Evolutionary conservation across 2,888 invertebrate species (phyloP).

Genomic region (Halictus quadricinctus): DNA sequence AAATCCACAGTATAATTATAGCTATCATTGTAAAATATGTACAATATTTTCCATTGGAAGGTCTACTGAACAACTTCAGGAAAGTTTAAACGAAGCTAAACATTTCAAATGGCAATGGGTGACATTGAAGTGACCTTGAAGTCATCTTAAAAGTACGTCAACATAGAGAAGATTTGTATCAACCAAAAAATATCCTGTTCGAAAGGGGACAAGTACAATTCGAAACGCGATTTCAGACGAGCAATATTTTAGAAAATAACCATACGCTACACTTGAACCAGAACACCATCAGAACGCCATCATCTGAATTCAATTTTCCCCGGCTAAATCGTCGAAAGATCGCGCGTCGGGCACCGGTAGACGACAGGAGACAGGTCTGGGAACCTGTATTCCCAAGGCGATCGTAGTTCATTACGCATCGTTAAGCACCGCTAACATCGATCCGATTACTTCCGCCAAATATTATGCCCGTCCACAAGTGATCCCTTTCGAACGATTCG

Average conservation of each 20-base stretch:
- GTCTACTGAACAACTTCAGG: no score
- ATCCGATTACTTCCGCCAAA: slow-evolving; percentile 6
- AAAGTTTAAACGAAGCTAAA: no score
- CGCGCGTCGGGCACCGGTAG: background rate
- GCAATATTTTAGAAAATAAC: background rate
- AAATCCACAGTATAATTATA: no score
- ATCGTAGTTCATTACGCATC: background rate
- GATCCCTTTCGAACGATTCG: background rate
- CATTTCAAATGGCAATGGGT: no score
- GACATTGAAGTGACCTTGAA: no score
- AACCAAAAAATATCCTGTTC: no score
- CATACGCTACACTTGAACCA: background rate
- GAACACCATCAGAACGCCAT: background rate
- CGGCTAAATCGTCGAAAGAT: background rate
- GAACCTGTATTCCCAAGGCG: background rate
- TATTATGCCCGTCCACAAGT: background rate
- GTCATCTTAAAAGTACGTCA: no score
- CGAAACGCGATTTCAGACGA: background rate
- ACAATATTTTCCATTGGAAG: no score
- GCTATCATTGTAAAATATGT: no score
- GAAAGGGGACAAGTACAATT: no score
- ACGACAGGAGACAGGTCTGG: background rate
- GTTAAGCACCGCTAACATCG: slow-evolving; percentile 1
- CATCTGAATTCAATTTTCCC: background rate
- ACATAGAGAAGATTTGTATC: no score